Percentiles rank a stretch among this genome's conserved stretches.
phyloP scores from a whole-genome alignment of 2,888 invertebrate species.

The Argyresthia albistria region DNA sequence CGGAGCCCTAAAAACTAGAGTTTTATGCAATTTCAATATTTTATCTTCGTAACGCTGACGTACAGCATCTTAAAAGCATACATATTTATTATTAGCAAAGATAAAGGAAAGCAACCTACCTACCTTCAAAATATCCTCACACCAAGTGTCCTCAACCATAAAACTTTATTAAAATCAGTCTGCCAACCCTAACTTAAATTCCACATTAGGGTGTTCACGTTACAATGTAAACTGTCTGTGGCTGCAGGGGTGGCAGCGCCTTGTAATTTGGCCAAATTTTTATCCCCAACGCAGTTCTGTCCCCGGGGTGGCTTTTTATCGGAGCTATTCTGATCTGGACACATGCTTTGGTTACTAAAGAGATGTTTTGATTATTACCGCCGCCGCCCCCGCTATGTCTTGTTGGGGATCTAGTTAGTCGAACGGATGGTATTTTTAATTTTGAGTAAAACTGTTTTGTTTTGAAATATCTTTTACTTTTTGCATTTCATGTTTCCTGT shows the following conservation, averaged over 20 bases:
- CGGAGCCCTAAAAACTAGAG: no score
- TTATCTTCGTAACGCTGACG: no score
- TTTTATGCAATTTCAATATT: no score
- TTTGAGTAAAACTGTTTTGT: no score
- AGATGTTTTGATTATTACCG: conserved; percentile 32
- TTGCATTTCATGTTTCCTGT: no score
- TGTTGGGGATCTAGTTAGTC: no score
- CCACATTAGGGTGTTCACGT: conserved; percentile 67
- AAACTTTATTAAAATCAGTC: background rate
- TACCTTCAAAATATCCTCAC: no score
- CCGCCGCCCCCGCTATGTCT: background rate
- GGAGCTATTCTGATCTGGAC: conserved; percentile 28
- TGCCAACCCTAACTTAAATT: conserved; percentile 52
- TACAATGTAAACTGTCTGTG: conserved; percentile 58
- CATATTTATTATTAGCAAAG: no score
- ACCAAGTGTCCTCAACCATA: background rate
- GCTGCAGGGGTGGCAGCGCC: conserved; percentile 45
- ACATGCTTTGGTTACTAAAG: conserved; percentile 39
- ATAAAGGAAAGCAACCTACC: no score
- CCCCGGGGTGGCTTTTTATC: conserved; percentile 31
- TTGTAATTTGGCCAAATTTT: conserved; percentile 70
- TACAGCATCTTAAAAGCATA: no score
- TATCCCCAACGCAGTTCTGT: conserved; percentile 29
- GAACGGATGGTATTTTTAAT: no score
- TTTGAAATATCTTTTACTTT: no score